Base-by-base conservation (phyloP, 2,113 vertebrate species). In the Ploceus nigricollis region DNA sequence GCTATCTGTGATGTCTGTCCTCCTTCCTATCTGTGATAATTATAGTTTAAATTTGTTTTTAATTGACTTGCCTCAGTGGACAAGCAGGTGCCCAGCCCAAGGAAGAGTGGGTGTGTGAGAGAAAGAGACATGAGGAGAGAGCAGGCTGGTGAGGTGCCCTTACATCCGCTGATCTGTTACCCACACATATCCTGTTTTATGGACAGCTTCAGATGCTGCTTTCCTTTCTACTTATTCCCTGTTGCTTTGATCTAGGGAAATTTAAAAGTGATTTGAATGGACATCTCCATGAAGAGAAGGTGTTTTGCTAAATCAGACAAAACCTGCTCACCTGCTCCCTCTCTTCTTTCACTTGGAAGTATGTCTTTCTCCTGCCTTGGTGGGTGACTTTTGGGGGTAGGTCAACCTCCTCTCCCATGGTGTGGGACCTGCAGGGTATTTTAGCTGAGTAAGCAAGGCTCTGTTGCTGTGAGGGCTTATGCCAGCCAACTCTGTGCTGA, bases 41-140 rank as follows among this genome's bases (percentile, higher is more conserved):
- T 90, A 66, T 37, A 64, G 53, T 13, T 80, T 93, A 64, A 53
- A 61, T 95, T 82, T 82, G 9, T 10, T 90, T 90, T 87, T 88
- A 73, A 65, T 39, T 82, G 25, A n/a, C 75, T 85, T 80, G 37
- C 25, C 42, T 87, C 53, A 30, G 70, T 35, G 66, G 48, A 75
- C 48, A 76, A 44, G n/a, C 65, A 79, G 48, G 24, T 8, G 2
- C 25, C 28, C 50, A 57, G 40, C 48, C n/a, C 31, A 45, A 69
- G 77, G 53, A 88, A 61, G 63, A 77, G 75, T 40, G 51, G 19
- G 27, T 53, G 11, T 39, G 30, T 51, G 44, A 80, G 40, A 63
- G 37, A 39, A 35, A 68, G 21, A 54, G 88, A 76, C 10, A 4
- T 44, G 22, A 85, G 47, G 48, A 81, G 15, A 63, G 70, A 53